Percentiles rank a stretch among this genome's conserved stretches.
phyloP scores from a whole-genome alignment of 2,113 vertebrate genomes.

The Zosterops hypoxanthus region DNA sequence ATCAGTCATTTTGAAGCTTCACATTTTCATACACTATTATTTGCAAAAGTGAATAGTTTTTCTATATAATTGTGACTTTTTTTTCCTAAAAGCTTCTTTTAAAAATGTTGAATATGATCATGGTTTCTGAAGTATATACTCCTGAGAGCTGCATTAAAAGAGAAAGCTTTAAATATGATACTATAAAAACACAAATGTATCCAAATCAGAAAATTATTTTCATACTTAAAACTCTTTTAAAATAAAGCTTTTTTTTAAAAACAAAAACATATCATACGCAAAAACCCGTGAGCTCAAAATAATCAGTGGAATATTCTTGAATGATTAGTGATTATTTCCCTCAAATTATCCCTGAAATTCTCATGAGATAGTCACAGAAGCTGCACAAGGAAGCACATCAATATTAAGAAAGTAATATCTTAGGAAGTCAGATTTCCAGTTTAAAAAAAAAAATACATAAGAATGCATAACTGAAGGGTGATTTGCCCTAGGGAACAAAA shows the following conservation, averaged over 20 bases:
- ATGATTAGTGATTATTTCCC: neutral
- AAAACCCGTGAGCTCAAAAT: neutral
- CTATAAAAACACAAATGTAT: neutral
- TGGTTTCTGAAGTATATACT: neutral
- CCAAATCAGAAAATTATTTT: neutral
- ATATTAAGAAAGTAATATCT: neutral
- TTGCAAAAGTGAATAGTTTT: neutral
- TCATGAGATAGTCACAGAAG: neutral
- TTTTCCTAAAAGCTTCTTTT: neutral
- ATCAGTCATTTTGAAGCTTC: neutral
- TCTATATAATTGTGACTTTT: no score
- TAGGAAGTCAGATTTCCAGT: neutral
- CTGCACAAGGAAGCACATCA: neutral
- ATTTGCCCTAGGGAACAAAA: neutral
- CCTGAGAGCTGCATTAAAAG: neutral
- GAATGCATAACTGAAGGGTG: neutral
- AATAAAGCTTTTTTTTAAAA: neutral
- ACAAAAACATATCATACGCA: neutral
- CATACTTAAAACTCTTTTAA: neutral
- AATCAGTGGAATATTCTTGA: neutral
- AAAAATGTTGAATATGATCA: neutral
- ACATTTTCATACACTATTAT: neutral
- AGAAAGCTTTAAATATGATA: neutral
- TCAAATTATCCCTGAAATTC: neutral
- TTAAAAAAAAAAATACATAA: neutral